A percentile compares a stretch with the other conserved stretches of the same genome.
Evolutionary conservation across 2,888 invertebrate species (phyloP).

Genomic region (Clepsis dumicolana): DNA sequence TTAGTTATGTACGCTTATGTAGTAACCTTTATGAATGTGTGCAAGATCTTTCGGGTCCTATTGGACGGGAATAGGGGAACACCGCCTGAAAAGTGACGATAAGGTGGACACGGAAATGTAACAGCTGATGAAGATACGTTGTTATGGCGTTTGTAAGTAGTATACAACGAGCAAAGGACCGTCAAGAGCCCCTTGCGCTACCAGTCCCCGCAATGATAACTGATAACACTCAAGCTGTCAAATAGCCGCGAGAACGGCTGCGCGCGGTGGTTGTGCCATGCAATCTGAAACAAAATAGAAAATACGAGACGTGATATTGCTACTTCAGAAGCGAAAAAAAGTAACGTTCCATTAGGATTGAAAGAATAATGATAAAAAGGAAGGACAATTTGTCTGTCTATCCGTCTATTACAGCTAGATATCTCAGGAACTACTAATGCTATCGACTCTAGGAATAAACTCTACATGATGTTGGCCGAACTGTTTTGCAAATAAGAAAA

Average conservation of each 20-base stretch:
- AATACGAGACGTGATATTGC: background rate
- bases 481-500: too few relatives aligned
- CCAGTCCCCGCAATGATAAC: constrained; percentile 9
- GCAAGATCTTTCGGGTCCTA: constrained; percentile 47
- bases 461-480: too few relatives aligned
- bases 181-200: constrained; percentile 13
- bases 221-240: constrained; percentile 23
- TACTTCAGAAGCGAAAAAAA: background rate
- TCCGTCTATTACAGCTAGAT: too few relatives aligned
- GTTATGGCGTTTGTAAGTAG: constrained; percentile 68
- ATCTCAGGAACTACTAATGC: too few relatives aligned
- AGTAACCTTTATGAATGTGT: constrained; percentile 40
- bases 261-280: background rate
- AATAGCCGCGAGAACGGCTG: constrained; percentile 16
- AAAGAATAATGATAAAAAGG: too few relatives aligned
- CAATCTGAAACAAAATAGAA: background rate
- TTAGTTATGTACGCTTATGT: constrained; percentile 28
- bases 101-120: constrained; percentile 70
- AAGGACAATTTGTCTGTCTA: too few relatives aligned
- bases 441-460: too few relatives aligned
- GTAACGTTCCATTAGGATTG: too few relatives aligned
- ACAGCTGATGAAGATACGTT: constrained; percentile 73
- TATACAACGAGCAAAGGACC: constrained; percentile 53
- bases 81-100: constrained; percentile 65
- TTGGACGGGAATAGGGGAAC: constrained; percentile 52